Conservation (phyloP, 2,797 vertebrate genomes). For the Todus mexicanus region DNA sequence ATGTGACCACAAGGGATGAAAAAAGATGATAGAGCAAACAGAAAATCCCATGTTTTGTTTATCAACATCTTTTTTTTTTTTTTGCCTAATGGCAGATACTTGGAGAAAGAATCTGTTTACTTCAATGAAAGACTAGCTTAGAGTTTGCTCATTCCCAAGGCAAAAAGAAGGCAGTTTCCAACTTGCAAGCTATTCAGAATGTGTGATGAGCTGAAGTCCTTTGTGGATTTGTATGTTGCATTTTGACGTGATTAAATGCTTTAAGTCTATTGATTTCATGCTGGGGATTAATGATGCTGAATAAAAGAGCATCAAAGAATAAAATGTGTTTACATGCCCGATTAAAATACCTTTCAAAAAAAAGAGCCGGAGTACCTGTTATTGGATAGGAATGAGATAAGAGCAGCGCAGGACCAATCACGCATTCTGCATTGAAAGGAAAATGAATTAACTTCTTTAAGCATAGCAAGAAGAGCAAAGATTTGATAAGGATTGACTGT, state of each 20-base stretch:
- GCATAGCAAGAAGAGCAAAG: constrained; percentile 2
- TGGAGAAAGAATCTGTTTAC: constrained; percentile 7
- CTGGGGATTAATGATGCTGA: constrained; percentile 66
- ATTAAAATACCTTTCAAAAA: constrained; percentile 45
- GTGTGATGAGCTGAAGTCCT: constrained; percentile 48
- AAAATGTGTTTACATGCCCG: constrained; percentile 41
- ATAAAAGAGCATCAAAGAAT: constrained; percentile 62
- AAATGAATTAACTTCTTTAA: constrained; percentile 19
- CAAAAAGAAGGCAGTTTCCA: constrained; percentile 19
- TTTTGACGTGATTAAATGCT: constrained; percentile 64
- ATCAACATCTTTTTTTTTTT: background rate
- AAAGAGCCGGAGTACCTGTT: constrained; percentile 17
- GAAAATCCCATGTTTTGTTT: constrained; percentile 9
- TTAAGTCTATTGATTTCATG: constrained; percentile 70
- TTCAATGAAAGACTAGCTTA: background rate
- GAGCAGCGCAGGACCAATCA: background rate
- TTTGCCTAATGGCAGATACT: background rate
- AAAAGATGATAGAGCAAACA: background rate
- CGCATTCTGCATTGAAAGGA: background rate
- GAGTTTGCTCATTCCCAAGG: constrained; percentile 13
- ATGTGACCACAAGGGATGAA: background rate
- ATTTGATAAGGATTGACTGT: constrained; percentile 38
- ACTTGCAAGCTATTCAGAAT: constrained; percentile 14
- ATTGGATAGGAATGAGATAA: background rate
- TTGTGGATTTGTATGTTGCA: constrained; percentile 45